Evolutionary conservation across 2,113 vertebrate genomes (phyloP).

Genomic region (Tor tambroides): DNA sequence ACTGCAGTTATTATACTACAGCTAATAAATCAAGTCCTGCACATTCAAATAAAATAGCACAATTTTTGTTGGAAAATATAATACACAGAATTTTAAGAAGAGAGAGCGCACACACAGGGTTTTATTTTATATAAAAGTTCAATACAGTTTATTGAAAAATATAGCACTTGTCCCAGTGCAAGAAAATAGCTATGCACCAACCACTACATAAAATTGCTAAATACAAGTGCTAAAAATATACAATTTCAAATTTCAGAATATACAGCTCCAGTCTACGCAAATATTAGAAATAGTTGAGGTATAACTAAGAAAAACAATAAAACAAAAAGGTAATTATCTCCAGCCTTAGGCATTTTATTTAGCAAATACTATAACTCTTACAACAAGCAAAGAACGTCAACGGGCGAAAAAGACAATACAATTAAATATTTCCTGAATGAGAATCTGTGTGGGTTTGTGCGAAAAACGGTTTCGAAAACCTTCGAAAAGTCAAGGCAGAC

Average conservation of each 20-base stretch:
- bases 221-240: conserved; percentile 72
- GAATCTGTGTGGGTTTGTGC: conserved; percentile 20
- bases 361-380: conserved; percentile 39
- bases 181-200: conserved; percentile 62
- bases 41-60: too few species aligned
- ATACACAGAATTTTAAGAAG: background rate
- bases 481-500: conserved; percentile 23
- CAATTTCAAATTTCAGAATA: conserved; percentile 79
- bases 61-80: too few species aligned
- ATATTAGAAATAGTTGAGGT: conserved; percentile 62
- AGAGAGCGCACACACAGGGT: conserved; percentile 26
- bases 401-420: conserved; percentile 25
- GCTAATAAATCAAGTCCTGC: too few species aligned
- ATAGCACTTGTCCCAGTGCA: conserved; percentile 68
- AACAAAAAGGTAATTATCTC: conserved; percentile 34
- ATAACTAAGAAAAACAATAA: conserved; percentile 48
- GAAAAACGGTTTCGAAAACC: conserved; percentile 27
- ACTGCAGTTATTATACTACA: too few species aligned
- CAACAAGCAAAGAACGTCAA: conserved; percentile 33
- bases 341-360: conserved; percentile 54
- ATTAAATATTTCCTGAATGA: conserved; percentile 54
- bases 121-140: conserved; percentile 73
- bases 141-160: conserved; percentile 68
- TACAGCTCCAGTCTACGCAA: conserved; percentile 73
- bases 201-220: conserved; percentile 68